These are phyloP conservation scores for Loris lydekkerianus DNA, from an alignment of 2,797 vertebrate species.

Conservation along the genomic window DNA sequence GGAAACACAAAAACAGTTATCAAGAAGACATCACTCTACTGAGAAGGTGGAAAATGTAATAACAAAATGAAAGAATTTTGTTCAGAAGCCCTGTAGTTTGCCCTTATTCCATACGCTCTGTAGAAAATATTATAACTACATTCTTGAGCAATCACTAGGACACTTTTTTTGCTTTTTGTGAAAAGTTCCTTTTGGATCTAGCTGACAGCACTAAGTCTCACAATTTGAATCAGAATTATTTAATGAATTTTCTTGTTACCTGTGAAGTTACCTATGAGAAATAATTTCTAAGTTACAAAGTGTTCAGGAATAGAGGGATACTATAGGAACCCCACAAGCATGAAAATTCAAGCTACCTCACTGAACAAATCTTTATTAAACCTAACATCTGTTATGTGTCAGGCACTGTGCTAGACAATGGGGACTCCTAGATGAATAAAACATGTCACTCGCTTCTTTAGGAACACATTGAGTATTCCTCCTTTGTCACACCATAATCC, in stretches of 20 bases:
- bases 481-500: neutral
- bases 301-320: neutral
- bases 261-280: neutral
- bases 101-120: neutral
- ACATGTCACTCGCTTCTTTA: neutral
- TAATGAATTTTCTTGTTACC: neutral
- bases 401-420: neutral
- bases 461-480: neutral
- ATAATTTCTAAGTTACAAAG: constrained; percentile 17
- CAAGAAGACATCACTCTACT: constrained; percentile 21
- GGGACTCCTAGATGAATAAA: neutral
- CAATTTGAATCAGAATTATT: neutral
- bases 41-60: constrained; percentile 68
- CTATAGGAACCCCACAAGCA: neutral
- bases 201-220: neutral
- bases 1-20: constrained; percentile 45
- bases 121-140: constrained; percentile 22
- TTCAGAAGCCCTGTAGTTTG: constrained; percentile 29
- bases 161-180: neutral
- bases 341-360: neutral
- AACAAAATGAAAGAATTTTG: constrained; percentile 38
- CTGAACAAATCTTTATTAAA: constrained; percentile 36
- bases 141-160: constrained; percentile 1
- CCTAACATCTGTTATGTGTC: neutral
- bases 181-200: neutral